Conservation (phyloP, 2,888 invertebrate genomes). For the Caenorhabditis sp. region DNA sequence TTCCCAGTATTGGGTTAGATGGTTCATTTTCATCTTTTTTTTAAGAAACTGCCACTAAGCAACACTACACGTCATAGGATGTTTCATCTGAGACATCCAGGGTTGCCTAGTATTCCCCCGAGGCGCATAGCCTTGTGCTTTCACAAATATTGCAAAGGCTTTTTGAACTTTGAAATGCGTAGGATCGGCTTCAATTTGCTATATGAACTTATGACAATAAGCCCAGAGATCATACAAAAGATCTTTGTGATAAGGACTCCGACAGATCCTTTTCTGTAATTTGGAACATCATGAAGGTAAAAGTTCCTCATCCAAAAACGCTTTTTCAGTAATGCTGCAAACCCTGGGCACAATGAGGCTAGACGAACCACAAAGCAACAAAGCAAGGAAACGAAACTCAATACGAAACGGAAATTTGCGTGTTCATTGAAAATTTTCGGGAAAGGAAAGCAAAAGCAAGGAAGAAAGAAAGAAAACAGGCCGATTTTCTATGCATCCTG, state of each 20-base stretch:
- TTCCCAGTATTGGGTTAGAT: conserved; percentile 4
- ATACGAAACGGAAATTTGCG: conserved; percentile 41
- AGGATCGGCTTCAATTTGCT: neutral
- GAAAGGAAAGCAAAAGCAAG: neutral
- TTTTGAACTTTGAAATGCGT: conserved; percentile 42
- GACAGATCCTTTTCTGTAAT: conserved; percentile 25
- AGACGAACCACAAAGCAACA: conserved; percentile 45
- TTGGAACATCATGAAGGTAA: conserved; percentile 36
- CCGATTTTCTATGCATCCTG: neutral
- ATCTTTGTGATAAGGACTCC: conserved; percentile 2
- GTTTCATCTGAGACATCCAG: conserved; percentile 37
- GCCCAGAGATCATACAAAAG: no score
- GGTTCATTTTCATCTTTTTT: neutral
- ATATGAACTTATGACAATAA: neutral
- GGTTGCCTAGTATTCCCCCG: conserved; percentile 46
- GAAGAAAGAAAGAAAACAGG: conserved; percentile 10
- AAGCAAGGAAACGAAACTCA: conserved; percentile 28
- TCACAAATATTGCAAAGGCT: conserved; percentile 41
- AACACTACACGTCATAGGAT: conserved; percentile 46
- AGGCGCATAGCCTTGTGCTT: conserved; percentile 27
- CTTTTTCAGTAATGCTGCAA: conserved; percentile 20
- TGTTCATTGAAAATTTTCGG: neutral
- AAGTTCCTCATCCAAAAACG: conserved; percentile 46
- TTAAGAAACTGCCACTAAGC: conserved; percentile 27
- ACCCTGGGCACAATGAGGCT: conserved; percentile 15